A percentile compares a stretch with the other conserved stretches of the same genome.
These are phyloP conservation scores for Drosophila leonis DNA, from an alignment of 2,888 invertebrate genomes.

Conservation along the genomic window DNA sequence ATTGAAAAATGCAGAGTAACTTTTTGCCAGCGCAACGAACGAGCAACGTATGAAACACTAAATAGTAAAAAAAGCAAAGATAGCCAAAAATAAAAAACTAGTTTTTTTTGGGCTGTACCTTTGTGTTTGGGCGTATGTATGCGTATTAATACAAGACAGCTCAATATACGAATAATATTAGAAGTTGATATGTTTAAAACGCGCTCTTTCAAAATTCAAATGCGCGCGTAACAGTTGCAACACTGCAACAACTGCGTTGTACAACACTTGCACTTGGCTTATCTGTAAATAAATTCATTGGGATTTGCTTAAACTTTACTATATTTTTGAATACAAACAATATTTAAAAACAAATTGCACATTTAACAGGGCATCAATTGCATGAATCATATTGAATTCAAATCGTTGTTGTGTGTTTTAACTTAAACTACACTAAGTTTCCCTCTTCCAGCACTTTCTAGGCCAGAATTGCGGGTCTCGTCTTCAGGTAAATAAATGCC, in stretches of 20 bases:
- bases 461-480: constrained; percentile 87
- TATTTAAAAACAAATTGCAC: constrained; percentile 50
- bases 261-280: constrained; percentile 13
- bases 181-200: not conserved
- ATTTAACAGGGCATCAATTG: constrained; percentile 27
- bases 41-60: constrained; percentile 23
- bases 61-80: constrained; percentile 20
- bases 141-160: not conserved
- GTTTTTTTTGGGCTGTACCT: constrained; percentile 19
- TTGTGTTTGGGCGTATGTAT: constrained; percentile 11
- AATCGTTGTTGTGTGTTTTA: constrained; percentile 20
- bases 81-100: constrained; percentile 58
- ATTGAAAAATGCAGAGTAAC: constrained; percentile 4
- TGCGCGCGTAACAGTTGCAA: constrained; percentile 1
- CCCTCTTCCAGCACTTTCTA: constrained; percentile 28
- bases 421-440: constrained; percentile 12
- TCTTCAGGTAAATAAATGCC: constrained; percentile 91
- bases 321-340: constrained; percentile 12
- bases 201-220: not conserved
- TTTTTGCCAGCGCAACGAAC: constrained; percentile 9
- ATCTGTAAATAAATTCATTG: not conserved
- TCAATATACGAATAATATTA: not conserved
- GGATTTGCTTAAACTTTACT: constrained; percentile 14
- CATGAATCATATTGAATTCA: constrained; percentile 17
- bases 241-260: constrained; percentile 6